phyloP scores from a whole-genome alignment of 2,797 vertebrate species.

The Oreochromis mossambicus region DNA sequence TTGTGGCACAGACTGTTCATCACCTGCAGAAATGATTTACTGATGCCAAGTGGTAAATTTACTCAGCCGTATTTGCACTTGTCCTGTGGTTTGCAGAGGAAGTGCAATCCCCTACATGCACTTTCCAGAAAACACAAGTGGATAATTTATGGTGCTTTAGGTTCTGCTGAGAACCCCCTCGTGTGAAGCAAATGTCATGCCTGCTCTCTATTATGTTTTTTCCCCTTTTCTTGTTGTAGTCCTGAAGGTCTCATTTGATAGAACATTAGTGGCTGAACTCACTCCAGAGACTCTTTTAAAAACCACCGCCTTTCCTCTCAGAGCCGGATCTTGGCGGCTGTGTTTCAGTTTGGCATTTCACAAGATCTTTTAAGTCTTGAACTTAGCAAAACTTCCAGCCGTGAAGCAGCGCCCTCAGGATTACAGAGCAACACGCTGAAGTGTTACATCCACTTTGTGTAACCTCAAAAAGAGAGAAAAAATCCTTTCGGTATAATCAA shows the following conservation, averaged over 20 bases:
- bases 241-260: slow-evolving; percentile 36
- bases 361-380: slow-evolving; percentile 10
- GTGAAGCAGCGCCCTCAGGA: background rate
- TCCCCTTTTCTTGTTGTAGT: slow-evolving; percentile 7
- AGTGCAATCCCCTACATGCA: background rate
- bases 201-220: slow-evolving; percentile 15
- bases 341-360: slow-evolving; percentile 43
- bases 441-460: background rate
- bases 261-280: slow-evolving; percentile 41
- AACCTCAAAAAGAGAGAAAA: background rate
- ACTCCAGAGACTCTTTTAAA: slow-evolving; percentile 13
- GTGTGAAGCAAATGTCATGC: slow-evolving; percentile 17
- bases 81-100: slow-evolving; percentile 26
- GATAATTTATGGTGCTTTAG: slow-evolving; percentile 29
- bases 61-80: slow-evolving; percentile 7
- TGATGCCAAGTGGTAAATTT: slow-evolving; percentile 5
- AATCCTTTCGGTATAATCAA: background rate
- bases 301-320: background rate
- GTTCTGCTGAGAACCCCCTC: slow-evolving; percentile 2
- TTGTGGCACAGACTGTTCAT: background rate
- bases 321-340: background rate
- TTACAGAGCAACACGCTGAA: slow-evolving; percentile 13
- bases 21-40: slow-evolving; percentile 5
- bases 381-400: slow-evolving; percentile 12
- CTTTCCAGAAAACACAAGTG: slow-evolving; percentile 26